phyloP scores from a whole-genome alignment of 1,140 invertebrate genomes.

The Papilio xuthus region DNA sequence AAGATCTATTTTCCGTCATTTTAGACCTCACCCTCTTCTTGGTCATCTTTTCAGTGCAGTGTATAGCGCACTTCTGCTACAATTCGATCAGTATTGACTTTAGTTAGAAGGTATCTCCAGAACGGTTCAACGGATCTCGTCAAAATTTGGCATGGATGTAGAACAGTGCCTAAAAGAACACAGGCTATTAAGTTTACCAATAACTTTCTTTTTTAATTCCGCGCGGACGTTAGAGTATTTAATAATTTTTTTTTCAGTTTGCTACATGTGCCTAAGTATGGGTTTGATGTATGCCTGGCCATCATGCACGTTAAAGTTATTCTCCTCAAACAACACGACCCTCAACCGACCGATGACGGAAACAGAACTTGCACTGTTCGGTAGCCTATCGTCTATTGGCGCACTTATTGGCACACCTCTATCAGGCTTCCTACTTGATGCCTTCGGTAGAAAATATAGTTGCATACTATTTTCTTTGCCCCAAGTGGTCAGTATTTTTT shows the following conservation, averaged over 20 bases:
- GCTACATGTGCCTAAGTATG: constrained; percentile 55
- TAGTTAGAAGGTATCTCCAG: too few relatives aligned
- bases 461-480: constrained; percentile 46
- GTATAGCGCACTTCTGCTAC: neutral
- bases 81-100: neutral
- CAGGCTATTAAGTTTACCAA: too few relatives aligned
- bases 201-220: too few relatives aligned
- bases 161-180: too few relatives aligned
- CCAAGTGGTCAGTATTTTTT: constrained; percentile 54
- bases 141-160: too few relatives aligned
- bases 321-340: constrained; percentile 60
- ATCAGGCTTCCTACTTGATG: constrained; percentile 54
- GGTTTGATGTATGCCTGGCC: constrained; percentile 64
- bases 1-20: too few relatives aligned
- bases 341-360: constrained; percentile 61
- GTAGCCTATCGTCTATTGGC: constrained; percentile 59
- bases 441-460: constrained; percentile 60
- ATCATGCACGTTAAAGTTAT: constrained; percentile 57
- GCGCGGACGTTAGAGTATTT: too few relatives aligned
- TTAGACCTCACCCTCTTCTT: too few relatives aligned
- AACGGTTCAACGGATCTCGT: too few relatives aligned
- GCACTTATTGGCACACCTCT: constrained; percentile 56
- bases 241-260: constrained; percentile 58
- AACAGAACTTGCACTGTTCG: constrained; percentile 57
- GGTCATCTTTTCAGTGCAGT: too few relatives aligned